phyloP scores from a whole-genome alignment of 1,140 invertebrate species.

The Monochamus saltuarius region DNA sequence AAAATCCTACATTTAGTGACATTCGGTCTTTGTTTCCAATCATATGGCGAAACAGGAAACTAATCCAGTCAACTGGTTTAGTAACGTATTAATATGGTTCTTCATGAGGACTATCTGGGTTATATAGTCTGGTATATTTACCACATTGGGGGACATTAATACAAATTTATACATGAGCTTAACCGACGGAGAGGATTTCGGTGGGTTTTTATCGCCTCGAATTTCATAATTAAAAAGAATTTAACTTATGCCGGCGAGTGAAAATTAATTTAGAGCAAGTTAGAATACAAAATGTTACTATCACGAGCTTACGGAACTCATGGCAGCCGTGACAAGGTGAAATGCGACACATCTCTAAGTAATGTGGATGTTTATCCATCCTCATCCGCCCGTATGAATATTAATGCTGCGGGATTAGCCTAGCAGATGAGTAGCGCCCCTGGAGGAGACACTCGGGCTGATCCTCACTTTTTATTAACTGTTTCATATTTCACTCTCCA shows the following conservation, averaged over 20 bases:
- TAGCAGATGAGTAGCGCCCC: constrained; percentile 27
- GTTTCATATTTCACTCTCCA: no score
- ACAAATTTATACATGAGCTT: background rate
- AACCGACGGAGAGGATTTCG: background rate
- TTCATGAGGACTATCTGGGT: no score
- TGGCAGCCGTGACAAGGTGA: constrained; percentile 22
- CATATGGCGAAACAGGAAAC: no score
- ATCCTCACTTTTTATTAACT: constrained; percentile 10
- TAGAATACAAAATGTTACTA: constrained; percentile 11
- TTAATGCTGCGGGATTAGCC: constrained; percentile 31
- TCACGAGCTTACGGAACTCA: constrained; percentile 18
- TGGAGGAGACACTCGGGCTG: constrained; percentile 19
- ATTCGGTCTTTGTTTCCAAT: no score
- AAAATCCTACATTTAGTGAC: no score
- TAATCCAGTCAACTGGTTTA: no score
- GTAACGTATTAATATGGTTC: no score
- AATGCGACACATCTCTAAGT: constrained; percentile 28
- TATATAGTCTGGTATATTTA: background rate
- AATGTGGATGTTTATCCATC: constrained; percentile 32
- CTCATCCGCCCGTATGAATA: constrained; percentile 31
- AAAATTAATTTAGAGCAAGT: constrained; percentile 8
- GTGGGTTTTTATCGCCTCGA: background rate
- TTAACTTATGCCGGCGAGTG: constrained; percentile 7
- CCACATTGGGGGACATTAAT: background rate
- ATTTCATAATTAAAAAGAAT: constrained; percentile 1